Percentiles rank a stretch among this genome's conserved stretches.
Conservation (phyloP, 2,888 invertebrate genomes). For the Ernsta delagoae region DNA sequence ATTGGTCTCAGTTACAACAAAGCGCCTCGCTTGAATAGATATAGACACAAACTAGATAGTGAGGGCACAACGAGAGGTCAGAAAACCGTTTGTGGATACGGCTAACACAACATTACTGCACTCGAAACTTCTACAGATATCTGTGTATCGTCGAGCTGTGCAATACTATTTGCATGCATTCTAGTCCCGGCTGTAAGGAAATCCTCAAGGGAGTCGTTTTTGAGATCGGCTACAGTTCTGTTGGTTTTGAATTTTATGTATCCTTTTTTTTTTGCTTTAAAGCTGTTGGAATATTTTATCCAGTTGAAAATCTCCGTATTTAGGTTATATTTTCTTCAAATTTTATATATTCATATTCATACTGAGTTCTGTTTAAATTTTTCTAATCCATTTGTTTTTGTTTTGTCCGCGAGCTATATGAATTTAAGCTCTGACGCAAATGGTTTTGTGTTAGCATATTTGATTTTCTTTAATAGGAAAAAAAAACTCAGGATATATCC, state of each 20-base stretch:
- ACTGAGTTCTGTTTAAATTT: too few species aligned
- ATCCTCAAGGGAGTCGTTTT: constrained; percentile 28
- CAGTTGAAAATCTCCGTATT: too few species aligned
- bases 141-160: constrained; percentile 13
- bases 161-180: constrained; percentile 37
- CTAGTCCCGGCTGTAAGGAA: constrained; percentile 19
- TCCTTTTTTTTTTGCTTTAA: constrained; percentile 8
- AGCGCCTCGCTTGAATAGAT: not conserved
- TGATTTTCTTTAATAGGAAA: too few species aligned
- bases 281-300: constrained; percentile 13
- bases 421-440: too few species aligned
- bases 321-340: too few species aligned
- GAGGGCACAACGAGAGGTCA: constrained; percentile 14
- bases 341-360: too few species aligned
- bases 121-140: constrained; percentile 30
- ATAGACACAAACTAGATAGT: constrained; percentile 2
- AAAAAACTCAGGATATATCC: too few species aligned
- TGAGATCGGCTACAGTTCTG: constrained; percentile 23
- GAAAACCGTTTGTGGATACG: constrained; percentile 15
- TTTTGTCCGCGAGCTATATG: too few species aligned
- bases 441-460: too few species aligned
- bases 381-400: too few species aligned
- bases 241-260: constrained; percentile 20
- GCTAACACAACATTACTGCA: constrained; percentile 7
- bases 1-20: not conserved